Percentiles rank a stretch among this genome's conserved stretches.
Conservation (phyloP, 2,113 vertebrate genomes). For the Podarcis cretensis region DNA sequence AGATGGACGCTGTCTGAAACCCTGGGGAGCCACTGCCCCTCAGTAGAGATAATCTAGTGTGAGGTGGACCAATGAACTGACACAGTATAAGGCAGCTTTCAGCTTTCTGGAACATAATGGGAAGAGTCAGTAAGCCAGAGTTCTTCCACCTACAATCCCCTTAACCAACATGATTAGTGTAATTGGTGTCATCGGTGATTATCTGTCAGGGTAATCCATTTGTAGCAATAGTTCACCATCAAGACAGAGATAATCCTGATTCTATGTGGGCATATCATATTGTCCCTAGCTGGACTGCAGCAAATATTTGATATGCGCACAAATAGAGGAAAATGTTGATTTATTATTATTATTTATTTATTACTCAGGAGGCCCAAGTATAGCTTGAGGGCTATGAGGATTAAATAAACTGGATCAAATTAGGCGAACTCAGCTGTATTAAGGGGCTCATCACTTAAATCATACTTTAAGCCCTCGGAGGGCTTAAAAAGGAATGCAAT, state of each 20-base stretch:
- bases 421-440: background rate
- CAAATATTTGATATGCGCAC: background rate
- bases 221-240: too few relatives aligned
- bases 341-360: background rate
- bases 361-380: background rate
- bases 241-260: background rate
- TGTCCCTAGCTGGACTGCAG: background rate
- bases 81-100: background rate
- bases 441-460: background rate
- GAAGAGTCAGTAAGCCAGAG: background rate
- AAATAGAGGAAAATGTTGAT: background rate
- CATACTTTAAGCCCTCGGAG: background rate
- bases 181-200: background rate
- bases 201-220: background rate
- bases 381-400: background rate
- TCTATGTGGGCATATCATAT: background rate
- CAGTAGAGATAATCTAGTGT: background rate
- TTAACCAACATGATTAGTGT: background rate
- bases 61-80: background rate
- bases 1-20: background rate
- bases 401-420: slow-evolving; percentile 15
- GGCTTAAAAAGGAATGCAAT: background rate
- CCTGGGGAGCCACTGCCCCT: background rate
- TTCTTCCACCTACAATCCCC: background rate
- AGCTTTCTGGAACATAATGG: background rate